phyloP scores from a whole-genome alignment of 1,140 invertebrate species.

The Alviniconcha marisindica region DNA sequence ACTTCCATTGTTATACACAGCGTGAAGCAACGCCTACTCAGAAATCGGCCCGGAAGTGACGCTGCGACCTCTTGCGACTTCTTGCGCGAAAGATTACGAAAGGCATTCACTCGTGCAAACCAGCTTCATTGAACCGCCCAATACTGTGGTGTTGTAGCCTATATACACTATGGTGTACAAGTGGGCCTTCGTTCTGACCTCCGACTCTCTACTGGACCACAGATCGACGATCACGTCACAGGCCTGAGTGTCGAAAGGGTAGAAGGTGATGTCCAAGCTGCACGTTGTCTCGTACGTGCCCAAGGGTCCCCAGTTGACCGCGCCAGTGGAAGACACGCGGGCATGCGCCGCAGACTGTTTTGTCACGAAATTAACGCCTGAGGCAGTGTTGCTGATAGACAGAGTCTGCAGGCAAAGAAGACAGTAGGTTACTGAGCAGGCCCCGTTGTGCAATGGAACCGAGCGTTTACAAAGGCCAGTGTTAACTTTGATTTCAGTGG shows the following conservation, averaged over 20 bases:
- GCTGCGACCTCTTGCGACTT: no score
- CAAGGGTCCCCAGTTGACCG: not conserved
- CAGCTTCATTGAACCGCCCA: no score
- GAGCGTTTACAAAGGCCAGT: not conserved
- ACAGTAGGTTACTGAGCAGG: not conserved
- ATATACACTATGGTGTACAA: no score
- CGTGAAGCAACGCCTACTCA: no score
- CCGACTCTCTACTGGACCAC: constrained; percentile 3
- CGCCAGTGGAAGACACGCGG: not conserved
- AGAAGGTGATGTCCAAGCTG: constrained; percentile 23
- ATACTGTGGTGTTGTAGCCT: no score
- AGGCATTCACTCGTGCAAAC: no score
- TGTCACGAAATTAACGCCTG: not conserved
- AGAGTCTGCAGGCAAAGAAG: not conserved
- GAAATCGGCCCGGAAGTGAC: no score
- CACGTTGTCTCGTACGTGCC: not conserved
- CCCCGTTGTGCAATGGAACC: not conserved
- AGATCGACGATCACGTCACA: not conserved
- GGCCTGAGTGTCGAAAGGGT: constrained; percentile 13
- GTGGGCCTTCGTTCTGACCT: no score
- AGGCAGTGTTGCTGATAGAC: not conserved
- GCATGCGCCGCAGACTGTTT: not conserved
- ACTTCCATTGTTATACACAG: no score
- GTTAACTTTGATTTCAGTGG: no score
- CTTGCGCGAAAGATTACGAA: no score